Evolutionary conservation across 2,797 vertebrate genomes (phyloP).

Genomic region (Typhlichthys eigenmanni): DNA sequence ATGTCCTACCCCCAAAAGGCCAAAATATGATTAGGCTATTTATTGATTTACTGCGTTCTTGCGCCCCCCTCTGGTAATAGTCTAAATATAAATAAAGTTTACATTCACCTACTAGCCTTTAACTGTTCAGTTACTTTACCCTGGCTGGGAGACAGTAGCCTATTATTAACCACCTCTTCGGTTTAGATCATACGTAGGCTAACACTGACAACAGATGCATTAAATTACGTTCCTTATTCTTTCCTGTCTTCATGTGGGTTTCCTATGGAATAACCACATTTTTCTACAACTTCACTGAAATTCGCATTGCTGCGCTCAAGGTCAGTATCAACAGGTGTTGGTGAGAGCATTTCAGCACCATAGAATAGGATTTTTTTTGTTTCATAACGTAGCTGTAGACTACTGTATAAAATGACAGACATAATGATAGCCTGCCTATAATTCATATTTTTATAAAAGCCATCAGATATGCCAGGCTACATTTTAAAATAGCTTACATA

Average conservation of each 20-base stretch:
- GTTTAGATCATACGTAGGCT: conserved; percentile 24
- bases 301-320: conserved; percentile 70
- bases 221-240: conserved; percentile 19
- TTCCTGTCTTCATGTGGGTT: background rate
- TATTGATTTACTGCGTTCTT: conserved; percentile 16
- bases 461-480: too few species aligned
- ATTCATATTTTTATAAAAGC: too few species aligned
- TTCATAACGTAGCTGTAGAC: too few species aligned
- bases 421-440: too few species aligned
- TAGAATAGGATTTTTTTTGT: background rate
- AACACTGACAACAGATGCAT: conserved; percentile 24
- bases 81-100: conserved; percentile 82
- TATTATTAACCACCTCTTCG: conserved; percentile 20
- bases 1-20: too few species aligned
- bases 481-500: too few species aligned
- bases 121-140: conserved; percentile 63
- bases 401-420: too few species aligned
- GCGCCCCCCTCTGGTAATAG: conserved; percentile 74
- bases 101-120: conserved; percentile 63
- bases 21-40: too few species aligned
- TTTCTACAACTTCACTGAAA: conserved; percentile 22
- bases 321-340: conserved; percentile 80
- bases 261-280: too few species aligned
- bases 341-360: conserved; percentile 49
- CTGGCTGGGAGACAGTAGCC: conserved; percentile 60